Percentiles rank a stretch among this genome's conserved stretches.
phyloP scores from a whole-genome alignment of 1,140 invertebrate species.

The Gonioctena quinquepunctata region DNA sequence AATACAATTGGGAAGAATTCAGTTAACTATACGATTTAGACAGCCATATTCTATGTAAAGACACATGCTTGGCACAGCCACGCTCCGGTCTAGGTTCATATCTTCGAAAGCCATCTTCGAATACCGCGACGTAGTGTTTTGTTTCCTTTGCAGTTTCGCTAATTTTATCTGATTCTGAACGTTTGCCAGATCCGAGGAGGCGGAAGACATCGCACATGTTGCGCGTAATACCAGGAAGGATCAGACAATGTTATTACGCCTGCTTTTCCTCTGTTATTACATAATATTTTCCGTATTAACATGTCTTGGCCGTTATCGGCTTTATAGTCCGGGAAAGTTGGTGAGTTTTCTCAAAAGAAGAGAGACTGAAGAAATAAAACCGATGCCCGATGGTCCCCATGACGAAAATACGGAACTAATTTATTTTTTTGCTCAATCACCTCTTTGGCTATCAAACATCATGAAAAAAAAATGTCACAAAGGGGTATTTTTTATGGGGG shows the following conservation, averaged over 20 bases:
- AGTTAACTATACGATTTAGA: too few relatives aligned
- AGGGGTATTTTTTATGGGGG: too few relatives aligned
- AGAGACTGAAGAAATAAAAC: background rate
- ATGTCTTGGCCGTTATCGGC: background rate
- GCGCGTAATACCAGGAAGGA: background rate
- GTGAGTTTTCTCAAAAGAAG: background rate
- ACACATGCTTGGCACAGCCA: background rate
- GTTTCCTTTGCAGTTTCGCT: background rate
- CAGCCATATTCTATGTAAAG: too few relatives aligned
- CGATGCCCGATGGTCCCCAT: background rate
- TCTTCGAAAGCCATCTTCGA: background rate
- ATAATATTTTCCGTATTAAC: background rate
- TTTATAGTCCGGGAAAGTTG: background rate
- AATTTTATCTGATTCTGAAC: background rate
- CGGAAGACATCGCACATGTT: slow-evolving; percentile 7
- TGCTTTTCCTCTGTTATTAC: background rate
- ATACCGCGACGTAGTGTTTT: background rate
- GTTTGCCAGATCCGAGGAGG: background rate
- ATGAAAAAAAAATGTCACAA: background rate
- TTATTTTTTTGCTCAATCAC: too few relatives aligned
- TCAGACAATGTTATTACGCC: background rate
- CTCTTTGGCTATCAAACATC: background rate
- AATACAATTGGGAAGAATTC: too few relatives aligned
- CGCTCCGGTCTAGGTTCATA: background rate
- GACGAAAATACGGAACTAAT: background rate